Evolutionary conservation across 1,140 invertebrate species (phyloP).

Genomic region (Cardiocondyla obscurior): DNA sequence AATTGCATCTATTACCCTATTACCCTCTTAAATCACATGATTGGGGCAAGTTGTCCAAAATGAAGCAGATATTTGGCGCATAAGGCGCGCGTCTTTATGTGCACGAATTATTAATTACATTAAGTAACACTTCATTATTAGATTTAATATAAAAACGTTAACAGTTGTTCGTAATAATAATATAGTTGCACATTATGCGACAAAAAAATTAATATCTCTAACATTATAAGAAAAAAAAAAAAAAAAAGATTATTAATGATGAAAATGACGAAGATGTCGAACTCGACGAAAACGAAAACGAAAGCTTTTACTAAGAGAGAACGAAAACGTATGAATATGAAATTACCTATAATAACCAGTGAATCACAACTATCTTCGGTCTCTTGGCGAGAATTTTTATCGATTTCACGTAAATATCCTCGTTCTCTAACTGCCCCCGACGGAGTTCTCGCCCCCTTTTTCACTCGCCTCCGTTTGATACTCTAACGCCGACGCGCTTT

Average conservation of each 20-base stretch:
- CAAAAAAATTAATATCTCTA: not conserved
- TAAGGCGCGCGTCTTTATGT: not conserved
- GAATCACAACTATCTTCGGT: not conserved
- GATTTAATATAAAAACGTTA: not conserved
- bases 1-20: constrained; percentile 50
- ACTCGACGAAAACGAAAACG: no score
- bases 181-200: not conserved
- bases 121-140: not conserved
- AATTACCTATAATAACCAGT: constrained; percentile 23
- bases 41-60: constrained; percentile 30
- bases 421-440: not conserved
- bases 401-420: constrained; percentile 14
- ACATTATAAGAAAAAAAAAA: no score
- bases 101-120: not conserved
- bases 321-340: not conserved
- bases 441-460: not conserved
- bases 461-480: not conserved
- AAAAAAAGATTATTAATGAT: not conserved
- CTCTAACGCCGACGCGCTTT: not conserved
- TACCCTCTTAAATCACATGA: constrained; percentile 34
- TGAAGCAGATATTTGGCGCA: constrained; percentile 12
- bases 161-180: no score
- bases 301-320: not conserved
- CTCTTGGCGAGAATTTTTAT: constrained; percentile 29
- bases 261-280: no score